phyloP scores from a whole-genome alignment of 92 coral and sea anemone genomes.

The Meandrina meandrites region DNA sequence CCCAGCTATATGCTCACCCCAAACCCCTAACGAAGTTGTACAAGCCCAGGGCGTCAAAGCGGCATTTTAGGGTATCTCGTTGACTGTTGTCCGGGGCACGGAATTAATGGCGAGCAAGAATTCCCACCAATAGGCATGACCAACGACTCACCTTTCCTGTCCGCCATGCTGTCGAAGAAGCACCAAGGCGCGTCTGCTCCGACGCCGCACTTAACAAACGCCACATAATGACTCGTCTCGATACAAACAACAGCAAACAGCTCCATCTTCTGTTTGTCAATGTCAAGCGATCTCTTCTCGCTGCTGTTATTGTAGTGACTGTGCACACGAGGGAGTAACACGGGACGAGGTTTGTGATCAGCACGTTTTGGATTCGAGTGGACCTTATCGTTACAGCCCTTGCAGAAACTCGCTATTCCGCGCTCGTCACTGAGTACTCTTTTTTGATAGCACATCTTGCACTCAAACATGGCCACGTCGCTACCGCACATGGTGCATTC shows the following conservation, averaged over 20 bases:
- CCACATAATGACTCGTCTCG: slow-evolving; percentile 95
- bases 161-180: slow-evolving; percentile 99
- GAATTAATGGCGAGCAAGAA: too few species aligned
- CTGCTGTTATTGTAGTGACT: slow-evolving; percentile 16
- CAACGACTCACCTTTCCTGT: slow-evolving; percentile 79
- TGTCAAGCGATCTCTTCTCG: slow-evolving; percentile 42
- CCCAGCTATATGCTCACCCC: too few species aligned
- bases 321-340: slow-evolving; percentile 70
- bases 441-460: slow-evolving; percentile 74
- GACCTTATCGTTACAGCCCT: slow-evolving; percentile 40
- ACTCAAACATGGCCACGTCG: slow-evolving; percentile 66
- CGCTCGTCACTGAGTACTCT: slow-evolving; percentile 17
- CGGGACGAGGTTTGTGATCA: slow-evolving; percentile 61
- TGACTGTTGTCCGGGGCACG: too few species aligned
- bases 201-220: slow-evolving; percentile 93
- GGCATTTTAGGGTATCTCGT: too few species aligned
- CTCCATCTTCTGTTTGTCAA: slow-evolving; percentile 86
- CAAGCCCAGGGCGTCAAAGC: too few species aligned
- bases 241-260: slow-evolving; percentile 98
- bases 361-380: slow-evolving; percentile 56
- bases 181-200: slow-evolving; percentile 73
- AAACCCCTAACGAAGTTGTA: too few species aligned
- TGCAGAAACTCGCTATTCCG: slow-evolving; percentile 69
- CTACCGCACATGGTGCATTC: slow-evolving; percentile 77
- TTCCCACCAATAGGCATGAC: too few species aligned